phyloP scores from a whole-genome alignment of 2,113 vertebrate genomes.

The Syrrhaptes paradoxus region DNA sequence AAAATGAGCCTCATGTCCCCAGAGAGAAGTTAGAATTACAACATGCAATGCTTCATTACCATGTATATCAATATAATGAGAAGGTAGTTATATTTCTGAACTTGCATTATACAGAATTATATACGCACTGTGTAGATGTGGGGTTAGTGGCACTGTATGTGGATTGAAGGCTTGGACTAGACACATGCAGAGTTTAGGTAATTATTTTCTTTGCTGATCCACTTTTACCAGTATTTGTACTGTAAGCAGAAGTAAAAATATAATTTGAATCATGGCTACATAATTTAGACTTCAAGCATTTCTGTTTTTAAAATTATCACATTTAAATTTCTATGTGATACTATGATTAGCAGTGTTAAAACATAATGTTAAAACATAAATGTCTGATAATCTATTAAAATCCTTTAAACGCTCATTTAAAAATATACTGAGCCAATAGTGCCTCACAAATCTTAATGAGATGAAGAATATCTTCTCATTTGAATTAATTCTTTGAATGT shows the following conservation, averaged over 20 bases:
- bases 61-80: constrained; percentile 45
- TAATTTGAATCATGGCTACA: background rate
- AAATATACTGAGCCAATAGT: constrained; percentile 5
- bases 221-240: background rate
- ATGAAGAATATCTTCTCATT: constrained; percentile 43
- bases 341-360: background rate
- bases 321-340: background rate
- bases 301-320: background rate
- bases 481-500: constrained; percentile 37
- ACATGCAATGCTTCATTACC: constrained; percentile 49
- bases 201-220: background rate
- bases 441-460: constrained; percentile 61
- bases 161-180: background rate
- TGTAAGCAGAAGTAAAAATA: background rate
- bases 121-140: background rate
- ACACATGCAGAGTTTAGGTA: background rate
- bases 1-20: background rate
- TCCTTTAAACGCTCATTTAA: constrained; percentile 41
- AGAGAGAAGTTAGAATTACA: constrained; percentile 19
- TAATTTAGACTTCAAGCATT: background rate
- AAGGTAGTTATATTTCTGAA: background rate
- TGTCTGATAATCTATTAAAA: constrained; percentile 48
- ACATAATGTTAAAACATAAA: constrained; percentile 5
- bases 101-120: background rate
- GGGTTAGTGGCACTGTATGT: background rate